Percentiles rank a stretch among this genome's conserved stretches.
These are phyloP conservation scores for Leucopsar rothschildi DNA, from an alignment of 2,113 vertebrate species.

Conservation along the genomic window DNA sequence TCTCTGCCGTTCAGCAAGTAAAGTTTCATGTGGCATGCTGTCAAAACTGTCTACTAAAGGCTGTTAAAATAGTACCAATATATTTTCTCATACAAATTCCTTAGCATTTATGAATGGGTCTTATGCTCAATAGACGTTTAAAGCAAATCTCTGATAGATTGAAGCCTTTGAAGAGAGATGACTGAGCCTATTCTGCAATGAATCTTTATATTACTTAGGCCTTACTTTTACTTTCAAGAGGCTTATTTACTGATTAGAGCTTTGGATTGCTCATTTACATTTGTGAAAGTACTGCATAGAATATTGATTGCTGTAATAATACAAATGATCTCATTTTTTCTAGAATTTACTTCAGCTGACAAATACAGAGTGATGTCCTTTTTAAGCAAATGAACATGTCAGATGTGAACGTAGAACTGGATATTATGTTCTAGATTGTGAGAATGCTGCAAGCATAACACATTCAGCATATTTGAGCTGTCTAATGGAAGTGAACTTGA, in stretches of 20 bases:
- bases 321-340: background rate
- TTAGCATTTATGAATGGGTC: background rate
- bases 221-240: background rate
- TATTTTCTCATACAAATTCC: background rate
- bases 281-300: background rate
- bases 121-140: background rate
- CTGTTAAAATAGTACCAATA: background rate
- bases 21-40: background rate
- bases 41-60: background rate
- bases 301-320: background rate
- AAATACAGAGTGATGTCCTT: background rate
- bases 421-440: background rate
- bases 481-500: background rate
- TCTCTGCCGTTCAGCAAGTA: background rate
- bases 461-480: background rate
- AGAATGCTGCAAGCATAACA: background rate
- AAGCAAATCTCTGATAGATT: background rate
- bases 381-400: background rate
- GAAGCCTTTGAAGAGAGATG: background rate
- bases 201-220: background rate
- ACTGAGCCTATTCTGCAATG: background rate
- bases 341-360: background rate
- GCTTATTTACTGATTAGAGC: background rate
- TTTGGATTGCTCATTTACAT: background rate
- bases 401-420: background rate